A percentile compares a stretch with the other conserved stretches of the same genome.
These are phyloP conservation scores for Pelvicachromis taeniatus DNA, from an alignment of 2,113 vertebrate genomes.

Conservation along the genomic window DNA sequence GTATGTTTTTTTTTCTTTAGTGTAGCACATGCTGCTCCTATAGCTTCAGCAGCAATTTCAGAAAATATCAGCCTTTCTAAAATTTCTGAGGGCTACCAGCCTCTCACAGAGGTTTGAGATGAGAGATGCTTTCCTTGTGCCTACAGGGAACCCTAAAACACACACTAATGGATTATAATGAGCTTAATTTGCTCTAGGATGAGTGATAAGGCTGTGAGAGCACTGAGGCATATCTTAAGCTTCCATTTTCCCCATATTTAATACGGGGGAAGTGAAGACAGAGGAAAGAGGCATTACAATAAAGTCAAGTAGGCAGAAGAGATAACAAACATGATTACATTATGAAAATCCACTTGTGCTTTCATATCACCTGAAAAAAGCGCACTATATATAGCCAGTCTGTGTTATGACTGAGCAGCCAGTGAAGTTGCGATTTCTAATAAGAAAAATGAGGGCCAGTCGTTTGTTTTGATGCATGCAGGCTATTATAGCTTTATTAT, in stretches of 20 bases:
- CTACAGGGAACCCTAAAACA: slow-evolving; percentile 44
- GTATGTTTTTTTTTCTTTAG: not conserved
- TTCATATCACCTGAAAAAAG: not conserved
- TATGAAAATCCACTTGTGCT: not conserved
- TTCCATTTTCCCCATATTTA: slow-evolving; percentile 42
- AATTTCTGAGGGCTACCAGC: slow-evolving; percentile 28
- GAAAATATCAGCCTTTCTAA: slow-evolving; percentile 21
- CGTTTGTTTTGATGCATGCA: not conserved
- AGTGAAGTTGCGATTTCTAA: not conserved
- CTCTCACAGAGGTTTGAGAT: slow-evolving; percentile 37
- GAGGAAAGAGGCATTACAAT: not conserved
- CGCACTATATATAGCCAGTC: not conserved
- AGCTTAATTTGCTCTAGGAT: slow-evolving; percentile 58
- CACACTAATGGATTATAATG: slow-evolving; percentile 65
- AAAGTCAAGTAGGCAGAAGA: not conserved
- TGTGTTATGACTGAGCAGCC: not conserved
- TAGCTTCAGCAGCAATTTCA: not conserved
- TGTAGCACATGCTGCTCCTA: not conserved
- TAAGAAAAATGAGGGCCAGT: not conserved
- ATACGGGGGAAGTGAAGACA: slow-evolving; percentile 8
- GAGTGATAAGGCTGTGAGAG: slow-evolving; percentile 50
- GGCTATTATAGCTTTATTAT: not conserved
- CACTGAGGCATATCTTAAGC: slow-evolving; percentile 39
- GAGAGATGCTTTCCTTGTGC: slow-evolving; percentile 25
- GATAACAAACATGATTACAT: not conserved